Percentiles rank a stretch among this genome's conserved stretches.
Conservation (phyloP, 2,888 invertebrate species). For the Lithosia quadra region DNA sequence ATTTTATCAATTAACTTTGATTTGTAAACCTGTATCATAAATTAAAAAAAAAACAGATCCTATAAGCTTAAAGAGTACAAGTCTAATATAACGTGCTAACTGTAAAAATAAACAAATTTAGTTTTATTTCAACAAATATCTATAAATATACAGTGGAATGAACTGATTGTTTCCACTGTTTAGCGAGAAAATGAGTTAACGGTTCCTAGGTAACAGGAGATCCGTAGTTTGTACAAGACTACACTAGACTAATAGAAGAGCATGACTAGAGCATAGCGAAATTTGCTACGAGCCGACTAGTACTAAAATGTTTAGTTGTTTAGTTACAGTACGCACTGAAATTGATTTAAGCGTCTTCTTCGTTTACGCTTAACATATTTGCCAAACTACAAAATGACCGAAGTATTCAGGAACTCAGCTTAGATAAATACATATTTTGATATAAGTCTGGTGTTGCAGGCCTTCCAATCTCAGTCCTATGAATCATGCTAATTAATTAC, state of each 20-base stretch:
- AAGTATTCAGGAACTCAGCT: not conserved
- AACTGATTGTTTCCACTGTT: constrained; percentile 27
- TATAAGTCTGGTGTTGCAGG: no score
- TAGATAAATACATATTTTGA: no score
- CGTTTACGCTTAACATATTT: not conserved
- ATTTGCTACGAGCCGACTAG: constrained; percentile 11
- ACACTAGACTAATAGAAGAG: constrained; percentile 13
- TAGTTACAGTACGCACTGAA: not conserved
- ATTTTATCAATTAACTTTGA: no score
- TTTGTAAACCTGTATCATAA: no score
- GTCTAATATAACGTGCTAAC: no score
- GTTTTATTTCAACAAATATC: constrained; percentile 1
- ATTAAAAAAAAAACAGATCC: no score
- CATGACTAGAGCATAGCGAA: constrained; percentile 17
- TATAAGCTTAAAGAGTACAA: not conserved
- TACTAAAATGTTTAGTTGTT: constrained; percentile 1
- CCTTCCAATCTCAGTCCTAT: no score
- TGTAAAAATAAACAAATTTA: not conserved
- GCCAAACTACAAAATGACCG: not conserved
- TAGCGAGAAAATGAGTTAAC: constrained; percentile 23
- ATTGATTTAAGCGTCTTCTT: not conserved
- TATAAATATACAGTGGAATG: constrained; percentile 12
- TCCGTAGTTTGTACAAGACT: constrained; percentile 6
- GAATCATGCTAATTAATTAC: no score
- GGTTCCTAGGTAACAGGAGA: constrained; percentile 14